phyloP scores from a whole-genome alignment of 2,113 vertebrate genomes.

The Larimichthys crocea region DNA sequence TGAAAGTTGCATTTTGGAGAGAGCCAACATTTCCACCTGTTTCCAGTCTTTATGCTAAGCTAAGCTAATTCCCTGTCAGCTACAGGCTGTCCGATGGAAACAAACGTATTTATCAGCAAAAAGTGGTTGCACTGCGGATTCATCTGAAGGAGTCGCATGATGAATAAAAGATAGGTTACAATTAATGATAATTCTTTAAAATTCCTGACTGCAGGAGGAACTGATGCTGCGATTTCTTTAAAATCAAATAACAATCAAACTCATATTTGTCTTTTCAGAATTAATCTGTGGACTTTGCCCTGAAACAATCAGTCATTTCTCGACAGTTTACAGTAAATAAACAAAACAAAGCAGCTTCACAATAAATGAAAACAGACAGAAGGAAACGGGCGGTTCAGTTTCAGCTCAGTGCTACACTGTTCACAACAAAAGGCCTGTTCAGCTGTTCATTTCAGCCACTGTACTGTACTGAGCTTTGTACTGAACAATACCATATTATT shows the following conservation, averaged over 20 bases:
- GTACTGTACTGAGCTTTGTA: conserved; percentile 25
- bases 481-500: conserved; percentile 29
- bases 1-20: neutral
- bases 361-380: neutral
- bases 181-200: neutral
- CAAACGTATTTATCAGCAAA: neutral
- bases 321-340: conserved; percentile 20
- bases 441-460: neutral
- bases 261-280: neutral
- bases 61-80: neutral
- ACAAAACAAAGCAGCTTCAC: conserved; percentile 7
- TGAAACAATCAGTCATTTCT: neutral
- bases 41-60: conserved; percentile 1
- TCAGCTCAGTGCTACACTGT: conserved; percentile 3
- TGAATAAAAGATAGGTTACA: neutral
- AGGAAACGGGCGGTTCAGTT: neutral
- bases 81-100: neutral
- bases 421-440: conserved; percentile 28
- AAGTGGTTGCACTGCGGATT: neutral
- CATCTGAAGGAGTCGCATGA: too few relatives aligned
- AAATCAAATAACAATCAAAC: neutral
- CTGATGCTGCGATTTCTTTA: neutral
- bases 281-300: neutral
- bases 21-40: neutral
- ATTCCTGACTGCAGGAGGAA: neutral